Base-by-base conservation (phyloP, 1,140 invertebrate genomes). In the Platyscapa corneri region DNA sequence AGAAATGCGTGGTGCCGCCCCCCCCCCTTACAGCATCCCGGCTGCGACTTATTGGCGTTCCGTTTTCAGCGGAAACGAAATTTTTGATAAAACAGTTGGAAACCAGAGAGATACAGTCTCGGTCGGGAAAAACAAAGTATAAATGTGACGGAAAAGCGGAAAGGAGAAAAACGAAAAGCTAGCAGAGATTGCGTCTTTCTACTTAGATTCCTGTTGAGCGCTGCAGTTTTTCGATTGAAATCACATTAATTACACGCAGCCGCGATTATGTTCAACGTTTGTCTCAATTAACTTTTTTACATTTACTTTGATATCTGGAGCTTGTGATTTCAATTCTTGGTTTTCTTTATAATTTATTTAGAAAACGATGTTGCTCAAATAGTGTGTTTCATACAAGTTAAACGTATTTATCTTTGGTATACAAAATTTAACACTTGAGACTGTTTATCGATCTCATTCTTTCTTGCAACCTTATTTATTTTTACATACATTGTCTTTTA, bases 241-340 rank as follows among this genome's bases (percentile, higher is more conserved):
- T 90, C 89, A 67, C 87, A 89, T 90, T 90, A 90, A 90, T 90
- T 90, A 89, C 89, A 87, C 88, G 87, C 86, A 89, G 86, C 85
- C 83, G 86, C 86, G 86, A 90, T 89, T 84, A 82, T 83, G 75
- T 82, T 65, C 77, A 79, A 72, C 83, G 80, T 88, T 78, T 39
- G n/a, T 76, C 75, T 84, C 77, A 34, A 65, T 76, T 76, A 27
- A 39, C 56, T 60, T 30, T 37, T n/a, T 1, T 14, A 0, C 39
- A 2, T 77, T 27, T 12, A 72, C 7, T 74, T 74, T 42, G 0
- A 14, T 32, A 14, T 42, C 20, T 27, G 37, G 0, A 42, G 16
- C 20, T 3, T 18, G 1, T 74, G 18, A 72, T 27, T 37, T 74
- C 70, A 14, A 42, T n/a, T 39, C 3, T 74, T n/a, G n/a, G n/a